Evolutionary conservation across 1,140 invertebrate genomes (phyloP).

Genomic region (Venturia canescens): DNA sequence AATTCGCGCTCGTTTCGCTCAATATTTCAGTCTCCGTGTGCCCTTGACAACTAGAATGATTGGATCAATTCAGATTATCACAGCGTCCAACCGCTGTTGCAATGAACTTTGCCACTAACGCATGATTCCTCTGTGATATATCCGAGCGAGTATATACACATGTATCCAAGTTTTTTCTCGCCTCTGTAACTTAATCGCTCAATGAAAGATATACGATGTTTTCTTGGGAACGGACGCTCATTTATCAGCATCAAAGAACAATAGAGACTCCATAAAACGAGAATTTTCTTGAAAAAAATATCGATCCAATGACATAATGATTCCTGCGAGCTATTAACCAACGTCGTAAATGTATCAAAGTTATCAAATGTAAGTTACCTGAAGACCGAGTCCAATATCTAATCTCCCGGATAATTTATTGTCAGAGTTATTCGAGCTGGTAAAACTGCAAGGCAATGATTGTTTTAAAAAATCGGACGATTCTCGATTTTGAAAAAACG

Average conservation of each 20-base stretch:
- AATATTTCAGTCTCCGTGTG: conserved; percentile 18
- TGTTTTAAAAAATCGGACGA: background rate
- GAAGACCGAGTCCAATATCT: background rate
- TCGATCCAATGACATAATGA: background rate
- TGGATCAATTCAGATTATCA: conserved; percentile 53
- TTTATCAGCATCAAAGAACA: background rate
- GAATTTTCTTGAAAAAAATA: background rate
- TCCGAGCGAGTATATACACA: background rate
- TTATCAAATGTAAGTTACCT: conserved; percentile 2
- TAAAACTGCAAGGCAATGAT: background rate
- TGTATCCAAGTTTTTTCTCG: background rate
- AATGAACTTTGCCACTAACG: conserved; percentile 44
- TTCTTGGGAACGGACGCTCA: background rate
- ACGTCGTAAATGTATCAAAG: conserved; percentile 39
- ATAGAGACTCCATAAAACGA: background rate
- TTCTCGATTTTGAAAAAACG: no score
- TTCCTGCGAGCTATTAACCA: background rate
- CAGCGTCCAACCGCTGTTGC: conserved; percentile 22
- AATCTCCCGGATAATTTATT: background rate
- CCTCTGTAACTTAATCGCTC: background rate
- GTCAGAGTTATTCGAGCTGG: background rate
- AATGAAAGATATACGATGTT: conserved; percentile 19
- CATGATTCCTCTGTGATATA: conserved; percentile 16
- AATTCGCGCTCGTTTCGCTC: background rate
- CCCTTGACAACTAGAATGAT: conserved; percentile 46